phyloP scores from a whole-genome alignment of 2,113 vertebrate species.

The Rhizomys pruinosus region DNA sequence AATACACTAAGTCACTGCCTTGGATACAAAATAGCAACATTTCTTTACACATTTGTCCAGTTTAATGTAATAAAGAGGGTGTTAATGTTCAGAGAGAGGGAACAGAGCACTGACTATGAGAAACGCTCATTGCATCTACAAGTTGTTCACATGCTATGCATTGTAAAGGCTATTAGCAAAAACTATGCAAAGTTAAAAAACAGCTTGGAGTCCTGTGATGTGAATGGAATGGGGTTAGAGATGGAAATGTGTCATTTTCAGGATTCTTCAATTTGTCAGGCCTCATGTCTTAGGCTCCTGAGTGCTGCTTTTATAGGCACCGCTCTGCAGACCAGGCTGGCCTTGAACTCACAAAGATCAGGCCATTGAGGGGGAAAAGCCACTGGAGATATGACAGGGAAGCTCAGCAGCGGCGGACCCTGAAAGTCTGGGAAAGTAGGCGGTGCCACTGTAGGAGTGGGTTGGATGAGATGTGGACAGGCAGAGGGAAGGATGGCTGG shows the following conservation, averaged over 20 bases:
- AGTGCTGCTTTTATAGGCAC: not conserved
- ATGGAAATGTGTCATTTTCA: not conserved
- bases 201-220: not conserved
- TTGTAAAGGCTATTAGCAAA: not conserved
- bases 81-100: not conserved
- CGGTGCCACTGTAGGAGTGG: too few species aligned
- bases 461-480: not conserved
- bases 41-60: not conserved
- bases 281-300: not conserved
- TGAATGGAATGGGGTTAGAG: not conserved
- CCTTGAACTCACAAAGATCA: too few species aligned
- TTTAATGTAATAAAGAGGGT: not conserved
- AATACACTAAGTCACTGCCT: too few species aligned
- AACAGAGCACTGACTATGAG: not conserved
- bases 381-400: not conserved
- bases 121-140: not conserved
- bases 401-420: too few species aligned
- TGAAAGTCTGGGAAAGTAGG: not conserved
- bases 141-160: not conserved
- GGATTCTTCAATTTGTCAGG: not conserved
- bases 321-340: too few species aligned
- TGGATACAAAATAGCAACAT: not conserved
- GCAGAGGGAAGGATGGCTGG: rapidly evolving
- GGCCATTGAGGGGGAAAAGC: too few species aligned
- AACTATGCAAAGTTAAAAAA: not conserved